These are phyloP conservation scores for Stegastes partitus DNA, from an alignment of 2,113 vertebrate genomes.

Conservation along the genomic window DNA sequence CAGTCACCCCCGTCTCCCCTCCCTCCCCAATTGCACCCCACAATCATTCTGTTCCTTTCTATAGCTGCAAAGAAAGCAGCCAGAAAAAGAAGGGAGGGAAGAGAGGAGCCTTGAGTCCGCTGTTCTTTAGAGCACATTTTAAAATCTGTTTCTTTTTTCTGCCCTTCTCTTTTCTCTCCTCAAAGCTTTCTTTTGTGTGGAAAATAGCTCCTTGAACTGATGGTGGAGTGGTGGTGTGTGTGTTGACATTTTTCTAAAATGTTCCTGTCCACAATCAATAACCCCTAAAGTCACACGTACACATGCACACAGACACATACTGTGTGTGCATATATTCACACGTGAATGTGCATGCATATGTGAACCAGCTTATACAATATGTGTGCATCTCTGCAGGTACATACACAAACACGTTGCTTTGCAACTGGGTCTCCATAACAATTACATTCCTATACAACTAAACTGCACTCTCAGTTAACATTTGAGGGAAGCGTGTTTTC, in stretches of 20 bases:
- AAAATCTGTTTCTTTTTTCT: constrained; percentile 80
- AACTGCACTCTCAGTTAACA: no score
- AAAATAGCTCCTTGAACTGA: constrained; percentile 82
- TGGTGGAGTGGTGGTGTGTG: constrained; percentile 63
- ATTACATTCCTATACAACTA: no score
- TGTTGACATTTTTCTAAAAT: constrained; percentile 71
- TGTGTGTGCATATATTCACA: constrained; percentile 5
- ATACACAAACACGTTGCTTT: not conserved
- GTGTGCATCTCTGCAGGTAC: constrained; percentile 5
- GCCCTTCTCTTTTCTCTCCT: constrained; percentile 73
- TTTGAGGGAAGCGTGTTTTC: no score
- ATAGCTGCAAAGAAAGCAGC: constrained; percentile 78
- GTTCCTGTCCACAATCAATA: constrained; percentile 67
- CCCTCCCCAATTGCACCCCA: constrained; percentile 89
- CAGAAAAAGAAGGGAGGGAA: constrained; percentile 72
- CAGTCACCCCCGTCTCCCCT: constrained; percentile 82
- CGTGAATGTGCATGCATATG: not conserved
- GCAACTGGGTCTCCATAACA: no score
- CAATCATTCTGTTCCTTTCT: constrained; percentile 93
- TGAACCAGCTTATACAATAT: not conserved
- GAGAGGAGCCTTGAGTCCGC: constrained; percentile 75
- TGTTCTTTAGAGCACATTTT: constrained; percentile 81
- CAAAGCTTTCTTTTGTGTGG: constrained; percentile 81
- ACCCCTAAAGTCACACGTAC: constrained; percentile 48
- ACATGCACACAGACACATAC: not conserved